phyloP scores from a whole-genome alignment of 2,113 vertebrate species.

The Pampusana beccarii region DNA sequence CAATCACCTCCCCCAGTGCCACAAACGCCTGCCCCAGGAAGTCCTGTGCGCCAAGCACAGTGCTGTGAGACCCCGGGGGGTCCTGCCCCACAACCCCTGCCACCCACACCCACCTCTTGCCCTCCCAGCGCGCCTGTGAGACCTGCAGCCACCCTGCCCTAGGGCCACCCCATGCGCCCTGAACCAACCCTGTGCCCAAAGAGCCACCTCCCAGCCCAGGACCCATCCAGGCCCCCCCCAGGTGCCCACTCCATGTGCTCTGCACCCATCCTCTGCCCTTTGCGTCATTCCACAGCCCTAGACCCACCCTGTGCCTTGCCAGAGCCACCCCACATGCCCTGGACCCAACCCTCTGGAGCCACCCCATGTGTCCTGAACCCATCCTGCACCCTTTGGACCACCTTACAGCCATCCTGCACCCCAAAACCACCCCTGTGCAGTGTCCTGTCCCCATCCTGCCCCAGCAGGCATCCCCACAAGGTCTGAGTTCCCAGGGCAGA shows the following conservation, averaged over 20 bases:
- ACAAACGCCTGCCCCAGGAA: constrained; percentile 82
- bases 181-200: neutral
- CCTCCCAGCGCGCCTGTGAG: rapidly evolving
- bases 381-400: neutral
- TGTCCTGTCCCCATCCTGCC: neutral
- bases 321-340: neutral
- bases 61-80: rapidly evolving
- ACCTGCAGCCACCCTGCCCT: neutral
- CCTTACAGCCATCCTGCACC: neutral
- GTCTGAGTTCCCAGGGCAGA: neutral
- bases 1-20: constrained; percentile 83
- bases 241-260: no score
- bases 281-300: neutral
- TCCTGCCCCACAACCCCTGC: neutral
- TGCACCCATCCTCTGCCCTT: neutral
- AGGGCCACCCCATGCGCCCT: neutral
- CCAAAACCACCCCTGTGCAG: neutral
- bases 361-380: neutral
- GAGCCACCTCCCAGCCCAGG: neutral
- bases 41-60: constrained; percentile 57
- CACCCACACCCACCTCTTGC: no score
- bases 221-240: neutral
- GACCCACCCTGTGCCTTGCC: neutral
- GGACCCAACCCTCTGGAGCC: neutral
- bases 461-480: neutral